phyloP scores from a whole-genome alignment of 1,140 invertebrate species.

The Pachypsylla venusta region DNA sequence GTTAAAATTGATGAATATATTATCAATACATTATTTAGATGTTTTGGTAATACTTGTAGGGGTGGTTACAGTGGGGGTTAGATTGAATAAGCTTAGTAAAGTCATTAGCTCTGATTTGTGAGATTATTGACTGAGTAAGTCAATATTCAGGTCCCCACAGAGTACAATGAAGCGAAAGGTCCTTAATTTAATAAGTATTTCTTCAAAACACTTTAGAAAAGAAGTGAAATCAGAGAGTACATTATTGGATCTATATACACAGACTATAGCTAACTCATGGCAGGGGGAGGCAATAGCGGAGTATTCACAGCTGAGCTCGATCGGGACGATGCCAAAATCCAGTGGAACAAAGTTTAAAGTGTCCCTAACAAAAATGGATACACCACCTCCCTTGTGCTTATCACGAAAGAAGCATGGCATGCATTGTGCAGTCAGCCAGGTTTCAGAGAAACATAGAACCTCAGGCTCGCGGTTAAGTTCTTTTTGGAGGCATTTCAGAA shows the following conservation, averaged over 20 bases:
- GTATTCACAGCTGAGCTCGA: background rate
- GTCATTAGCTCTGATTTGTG: background rate
- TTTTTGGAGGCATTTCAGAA: background rate
- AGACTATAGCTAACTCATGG: background rate
- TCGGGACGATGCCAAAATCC: background rate
- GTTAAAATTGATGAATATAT: conserved; percentile 5
- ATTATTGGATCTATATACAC: conserved; percentile 3
- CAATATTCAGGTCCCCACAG: conserved; percentile 2
- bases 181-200: background rate
- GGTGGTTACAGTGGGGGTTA: background rate
- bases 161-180: background rate
- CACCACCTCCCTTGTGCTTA: background rate
- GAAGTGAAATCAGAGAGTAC: background rate
- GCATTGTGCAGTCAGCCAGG: background rate
- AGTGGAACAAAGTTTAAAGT: background rate
- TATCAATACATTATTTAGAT: background rate
- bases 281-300: background rate
- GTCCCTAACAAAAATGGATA: background rate
- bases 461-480: background rate
- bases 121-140: background rate
- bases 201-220: background rate
- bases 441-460: background rate
- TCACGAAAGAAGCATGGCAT: background rate
- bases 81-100: background rate
- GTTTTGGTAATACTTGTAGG: background rate